phyloP scores from a whole-genome alignment of 2,113 vertebrate species.

The Elgaria multicarinata region DNA sequence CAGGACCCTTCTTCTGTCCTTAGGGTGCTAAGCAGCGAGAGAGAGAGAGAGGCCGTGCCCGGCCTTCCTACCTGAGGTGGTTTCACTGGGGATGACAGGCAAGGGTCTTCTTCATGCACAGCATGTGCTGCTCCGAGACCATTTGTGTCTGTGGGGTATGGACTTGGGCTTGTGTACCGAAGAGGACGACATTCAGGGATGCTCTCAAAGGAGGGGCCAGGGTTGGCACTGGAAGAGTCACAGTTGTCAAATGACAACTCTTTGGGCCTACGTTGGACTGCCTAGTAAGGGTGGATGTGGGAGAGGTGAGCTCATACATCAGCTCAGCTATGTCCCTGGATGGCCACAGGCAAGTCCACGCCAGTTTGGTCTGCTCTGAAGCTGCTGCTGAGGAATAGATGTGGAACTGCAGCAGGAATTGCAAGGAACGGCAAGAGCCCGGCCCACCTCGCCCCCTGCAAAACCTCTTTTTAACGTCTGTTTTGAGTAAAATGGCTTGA shows the following conservation, averaged over 20 bases:
- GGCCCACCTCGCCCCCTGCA: no score
- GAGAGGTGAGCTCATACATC: background rate
- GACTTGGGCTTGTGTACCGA: background rate
- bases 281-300: no score
- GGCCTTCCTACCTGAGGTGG: background rate
- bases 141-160: fast-evolving
- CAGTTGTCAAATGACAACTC: background rate
- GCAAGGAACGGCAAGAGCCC: background rate
- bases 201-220: background rate
- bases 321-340: background rate
- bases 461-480: no score
- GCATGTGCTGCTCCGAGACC: background rate
- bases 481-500: background rate
- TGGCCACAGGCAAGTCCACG: no score
- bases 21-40: no score
- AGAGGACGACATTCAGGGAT: background rate
- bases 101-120: background rate
- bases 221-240: no score
- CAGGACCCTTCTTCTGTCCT: no score
- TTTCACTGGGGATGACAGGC: background rate
- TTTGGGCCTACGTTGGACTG: no score
- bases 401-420: no score
- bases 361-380: no score
- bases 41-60: background rate
- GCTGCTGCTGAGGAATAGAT: no score